Base-by-base conservation (phyloP, 2,113 vertebrate species). In the Saccopteryx bilineata region DNA sequence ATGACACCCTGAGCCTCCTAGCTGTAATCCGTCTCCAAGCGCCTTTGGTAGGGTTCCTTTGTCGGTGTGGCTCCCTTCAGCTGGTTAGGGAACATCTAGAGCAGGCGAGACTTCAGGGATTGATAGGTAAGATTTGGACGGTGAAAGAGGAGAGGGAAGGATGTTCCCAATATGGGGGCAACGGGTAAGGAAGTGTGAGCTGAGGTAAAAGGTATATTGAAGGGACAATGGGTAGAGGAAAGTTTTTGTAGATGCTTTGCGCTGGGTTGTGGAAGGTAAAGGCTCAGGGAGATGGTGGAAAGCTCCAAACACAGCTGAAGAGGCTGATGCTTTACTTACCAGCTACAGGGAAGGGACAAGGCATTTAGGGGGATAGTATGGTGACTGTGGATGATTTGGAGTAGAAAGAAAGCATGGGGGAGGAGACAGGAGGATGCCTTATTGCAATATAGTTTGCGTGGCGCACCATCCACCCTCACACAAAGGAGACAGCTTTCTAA, bases 361-460 rank as follows among this genome's bases (percentile, higher is more conserved):
- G 5, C 24, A n/a, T 61, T 83, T n/a, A 31, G 63, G 33, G 18
- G 1, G 54, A 48, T 31, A 17, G 7, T 26, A n/a, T 60, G 11
- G 23, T 15, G 13, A 24, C 76, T 17, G 33, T 6, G 2, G 68
- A 31, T 58, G 19, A 60, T n/a, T 26, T 79, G 87, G 50, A 33
- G 23, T 4, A 1, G 75, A 31, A 54, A 58, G 89, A 81, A 80
- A 61, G 31, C 8, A 2, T 0, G 7, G 48, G 7, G 31, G 52
- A 63, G 84, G 81, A 83, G 14, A 78, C 15, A 68, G 58, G 56
- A 63, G 28, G 7, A 50, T 52, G 46, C 23, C 46, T 39, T n/a
- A 15, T 68, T 11, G 58, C 5, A 15, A 33, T 9, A 4, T 0
- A 1, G 85, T 72, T 39, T 28, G 31, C 4, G 7, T 21, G 2